A percentile compares a stretch with the other conserved stretches of the same genome.
phyloP scores from a whole-genome alignment of 2,888 invertebrate genomes.

The Acanthacorydalis orientalis region DNA sequence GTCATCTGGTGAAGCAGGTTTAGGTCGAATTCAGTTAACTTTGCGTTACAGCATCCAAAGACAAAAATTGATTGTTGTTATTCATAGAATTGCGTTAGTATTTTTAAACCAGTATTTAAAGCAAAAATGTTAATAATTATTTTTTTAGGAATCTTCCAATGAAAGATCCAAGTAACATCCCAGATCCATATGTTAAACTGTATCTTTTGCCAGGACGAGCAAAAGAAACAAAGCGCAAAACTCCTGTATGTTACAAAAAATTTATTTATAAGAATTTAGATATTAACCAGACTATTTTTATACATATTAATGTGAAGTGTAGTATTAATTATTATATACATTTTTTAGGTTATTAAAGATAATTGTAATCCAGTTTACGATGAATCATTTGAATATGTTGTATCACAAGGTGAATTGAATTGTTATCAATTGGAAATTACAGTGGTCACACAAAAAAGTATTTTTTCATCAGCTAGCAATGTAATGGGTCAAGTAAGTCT shows the following conservation, averaged over 20 bases:
- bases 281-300: too few relatives aligned
- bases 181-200: conserved; percentile 80
- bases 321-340: conserved; percentile 6
- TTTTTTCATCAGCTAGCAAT: conserved; percentile 63
- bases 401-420: conserved; percentile 64
- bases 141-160: conserved; percentile 53
- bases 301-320: not conserved
- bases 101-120: not conserved
- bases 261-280: too few relatives aligned
- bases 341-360: conserved; percentile 53
- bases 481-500: conserved; percentile 58
- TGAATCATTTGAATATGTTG: conserved; percentile 77
- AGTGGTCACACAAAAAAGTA: conserved; percentile 75
- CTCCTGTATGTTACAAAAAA: conserved; percentile 35
- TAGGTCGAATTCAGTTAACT: conserved; percentile 71
- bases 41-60: conserved; percentile 70
- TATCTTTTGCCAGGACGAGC: conserved; percentile 71
- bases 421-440: conserved; percentile 67
- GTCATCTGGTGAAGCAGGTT: conserved; percentile 53
- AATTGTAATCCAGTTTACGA: conserved; percentile 84
- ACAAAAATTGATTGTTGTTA: conserved; percentile 64
- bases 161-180: conserved; percentile 67
- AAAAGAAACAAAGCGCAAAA: conserved; percentile 77
- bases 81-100: conserved; percentile 81
- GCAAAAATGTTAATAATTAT: not conserved